phyloP scores from a whole-genome alignment of 64 coral and sea anemone species.

The Porites lutea region DNA sequence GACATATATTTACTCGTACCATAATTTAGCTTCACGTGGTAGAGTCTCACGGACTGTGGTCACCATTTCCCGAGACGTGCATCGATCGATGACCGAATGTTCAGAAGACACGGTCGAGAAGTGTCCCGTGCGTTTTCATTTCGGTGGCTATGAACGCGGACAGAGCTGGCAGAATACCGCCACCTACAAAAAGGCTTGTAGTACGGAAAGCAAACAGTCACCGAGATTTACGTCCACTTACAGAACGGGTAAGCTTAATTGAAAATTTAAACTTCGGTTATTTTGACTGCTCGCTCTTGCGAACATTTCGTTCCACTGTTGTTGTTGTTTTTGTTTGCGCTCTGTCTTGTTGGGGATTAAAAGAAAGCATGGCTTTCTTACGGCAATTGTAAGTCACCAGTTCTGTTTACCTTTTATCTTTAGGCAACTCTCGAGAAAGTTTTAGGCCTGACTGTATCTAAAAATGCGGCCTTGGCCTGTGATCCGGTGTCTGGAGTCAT shows the following conservation, averaged over 20 bases:
- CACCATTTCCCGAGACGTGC: neutral
- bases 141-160: constrained; percentile 14
- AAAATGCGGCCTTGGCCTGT: constrained; percentile 86
- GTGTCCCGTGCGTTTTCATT: neutral
- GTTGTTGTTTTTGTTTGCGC: neutral
- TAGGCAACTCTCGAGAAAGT: constrained; percentile 95
- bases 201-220: constrained; percentile 97
- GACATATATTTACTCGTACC: neutral
- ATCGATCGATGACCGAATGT: neutral
- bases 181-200: constrained; percentile 93
- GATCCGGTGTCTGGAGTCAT: constrained; percentile 82
- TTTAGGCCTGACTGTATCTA: constrained; percentile 82
- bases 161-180: constrained; percentile 62
- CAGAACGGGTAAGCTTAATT: constrained; percentile 78
- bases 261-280: neutral
- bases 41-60: neutral
- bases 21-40: neutral
- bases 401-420: constrained; percentile 47
- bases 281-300: neutral
- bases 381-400: neutral
- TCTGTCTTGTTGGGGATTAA: neutral
- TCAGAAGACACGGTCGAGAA: neutral
- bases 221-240: constrained; percentile 90
- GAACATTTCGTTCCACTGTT: neutral
- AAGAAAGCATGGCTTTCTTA: neutral